Percentiles rank a stretch among this genome's conserved stretches.
phyloP scores from a whole-genome alignment of 2,113 vertebrate species.

The Ictalurus punctatus region DNA sequence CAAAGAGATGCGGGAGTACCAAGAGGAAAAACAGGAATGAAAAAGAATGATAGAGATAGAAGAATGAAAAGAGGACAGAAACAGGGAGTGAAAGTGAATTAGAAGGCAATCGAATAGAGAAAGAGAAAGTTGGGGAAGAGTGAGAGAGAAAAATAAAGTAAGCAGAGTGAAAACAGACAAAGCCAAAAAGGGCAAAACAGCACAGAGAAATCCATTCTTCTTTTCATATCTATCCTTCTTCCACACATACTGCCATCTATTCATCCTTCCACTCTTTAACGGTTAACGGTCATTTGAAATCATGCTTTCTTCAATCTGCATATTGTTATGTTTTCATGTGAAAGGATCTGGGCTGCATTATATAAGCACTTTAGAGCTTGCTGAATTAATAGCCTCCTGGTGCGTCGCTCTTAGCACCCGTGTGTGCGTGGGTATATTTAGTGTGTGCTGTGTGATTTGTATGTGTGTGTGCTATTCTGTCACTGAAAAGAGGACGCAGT shows the following conservation, averaged over 20 bases:
- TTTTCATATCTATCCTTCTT: constrained; percentile 14
- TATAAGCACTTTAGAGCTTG: constrained; percentile 46
- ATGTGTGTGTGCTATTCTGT: constrained; percentile 32
- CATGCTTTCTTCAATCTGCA: not conserved
- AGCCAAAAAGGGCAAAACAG: constrained; percentile 19
- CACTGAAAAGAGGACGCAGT: not conserved
- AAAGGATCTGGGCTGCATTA: constrained; percentile 45
- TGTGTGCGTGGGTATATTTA: constrained; percentile 23
- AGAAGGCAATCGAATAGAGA: not conserved
- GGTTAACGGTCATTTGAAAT: constrained; percentile 14
- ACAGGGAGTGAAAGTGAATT: not conserved
- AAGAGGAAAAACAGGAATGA: not conserved
- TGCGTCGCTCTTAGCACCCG: constrained; percentile 36
- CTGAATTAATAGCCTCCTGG: constrained; percentile 45
- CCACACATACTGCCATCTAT: constrained; percentile 18
- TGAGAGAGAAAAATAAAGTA: not conserved
- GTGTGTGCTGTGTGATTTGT: constrained; percentile 37
- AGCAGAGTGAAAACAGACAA: constrained; percentile 7
- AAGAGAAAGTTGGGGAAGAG: not conserved
- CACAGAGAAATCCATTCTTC: constrained; percentile 25
- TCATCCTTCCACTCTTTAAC: constrained; percentile 23
- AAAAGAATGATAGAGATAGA: not conserved
- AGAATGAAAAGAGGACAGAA: not conserved
- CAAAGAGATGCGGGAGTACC: not conserved
- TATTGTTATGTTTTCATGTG: constrained; percentile 33